A percentile compares a stretch with the other conserved stretches of the same genome.
These are phyloP conservation scores for Maniola hyperantus DNA, from an alignment of 2,888 invertebrate genomes.

Conservation along the genomic window DNA sequence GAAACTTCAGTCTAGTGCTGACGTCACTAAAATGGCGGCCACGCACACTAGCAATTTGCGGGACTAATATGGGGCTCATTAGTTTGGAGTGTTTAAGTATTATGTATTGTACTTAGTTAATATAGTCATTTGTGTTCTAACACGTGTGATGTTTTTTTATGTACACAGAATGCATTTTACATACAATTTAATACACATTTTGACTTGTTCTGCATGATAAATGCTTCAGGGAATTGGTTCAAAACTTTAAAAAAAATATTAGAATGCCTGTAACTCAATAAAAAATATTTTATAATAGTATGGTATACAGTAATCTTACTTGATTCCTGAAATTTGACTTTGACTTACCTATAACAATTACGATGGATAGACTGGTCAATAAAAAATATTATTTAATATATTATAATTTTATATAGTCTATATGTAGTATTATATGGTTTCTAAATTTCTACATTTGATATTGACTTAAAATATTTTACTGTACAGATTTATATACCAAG, in stretches of 20 bases:
- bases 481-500: no score
- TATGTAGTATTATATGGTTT: no score
- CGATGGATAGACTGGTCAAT: no score
- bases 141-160: constrained; percentile 4
- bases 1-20: no score
- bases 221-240: constrained; percentile 5
- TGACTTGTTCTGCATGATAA: constrained; percentile 27
- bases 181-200: constrained; percentile 13
- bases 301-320: not conserved
- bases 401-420: no score
- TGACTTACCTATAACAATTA: no score
- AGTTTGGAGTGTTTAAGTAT: constrained; percentile 27
- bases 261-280: not conserved
- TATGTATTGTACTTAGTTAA: constrained; percentile 23
- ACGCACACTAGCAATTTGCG: no score
- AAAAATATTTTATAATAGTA: no score
- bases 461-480: no score
- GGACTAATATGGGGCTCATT: not conserved
- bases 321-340: not conserved
- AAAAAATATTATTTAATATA: no score
- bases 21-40: no score
- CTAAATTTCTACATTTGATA: no score
- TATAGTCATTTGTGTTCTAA: constrained; percentile 8
- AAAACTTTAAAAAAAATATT: not conserved
- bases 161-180: constrained; percentile 4